phyloP scores from a whole-genome alignment of 2,888 invertebrate species.

The Cephalotes varians region DNA sequence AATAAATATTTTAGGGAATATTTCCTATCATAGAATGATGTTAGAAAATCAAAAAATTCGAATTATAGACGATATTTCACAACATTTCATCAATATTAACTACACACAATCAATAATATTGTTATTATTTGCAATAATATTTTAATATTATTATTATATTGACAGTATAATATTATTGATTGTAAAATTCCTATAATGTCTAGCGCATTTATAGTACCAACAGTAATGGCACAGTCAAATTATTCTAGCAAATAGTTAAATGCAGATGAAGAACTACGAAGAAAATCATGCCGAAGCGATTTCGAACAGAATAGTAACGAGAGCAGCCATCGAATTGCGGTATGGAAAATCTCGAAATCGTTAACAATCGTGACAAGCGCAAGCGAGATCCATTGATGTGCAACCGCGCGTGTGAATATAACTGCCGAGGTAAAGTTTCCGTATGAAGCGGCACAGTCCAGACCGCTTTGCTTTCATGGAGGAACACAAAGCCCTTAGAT shows the following conservation, averaged over 20 bases:
- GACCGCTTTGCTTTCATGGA: slow-evolving; percentile 22
- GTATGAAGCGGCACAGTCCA: slow-evolving; percentile 40
- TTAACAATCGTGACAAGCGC: slow-evolving; percentile 80
- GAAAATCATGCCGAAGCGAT: slow-evolving; percentile 79
- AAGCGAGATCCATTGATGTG: slow-evolving; percentile 80
- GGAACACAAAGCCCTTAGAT: not conserved
- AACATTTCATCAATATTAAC: too few relatives aligned
- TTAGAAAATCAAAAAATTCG: too few relatives aligned
- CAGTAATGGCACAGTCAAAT: slow-evolving; percentile 59
- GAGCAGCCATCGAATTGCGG: slow-evolving; percentile 64
- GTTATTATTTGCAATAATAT: too few relatives aligned
- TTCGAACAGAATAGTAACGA: slow-evolving; percentile 75
- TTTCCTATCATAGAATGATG: too few relatives aligned
- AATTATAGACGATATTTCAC: too few relatives aligned
- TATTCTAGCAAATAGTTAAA: slow-evolving; percentile 76
- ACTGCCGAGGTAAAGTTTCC: slow-evolving; percentile 75
- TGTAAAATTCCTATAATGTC: too few relatives aligned
- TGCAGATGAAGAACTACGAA: slow-evolving; percentile 75
- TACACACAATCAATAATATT: too few relatives aligned
- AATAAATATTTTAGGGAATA: too few relatives aligned
- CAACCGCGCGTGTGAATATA: slow-evolving; percentile 83
- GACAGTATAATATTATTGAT: too few relatives aligned
- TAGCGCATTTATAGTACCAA: slow-evolving; percentile 53
- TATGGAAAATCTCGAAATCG: slow-evolving; percentile 77
- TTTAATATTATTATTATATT: too few relatives aligned